Percentiles rank a stretch among this genome's conserved stretches.
Evolutionary conservation across 2,888 invertebrate species (phyloP).

Genomic region (Platerodrilus igneus): DNA sequence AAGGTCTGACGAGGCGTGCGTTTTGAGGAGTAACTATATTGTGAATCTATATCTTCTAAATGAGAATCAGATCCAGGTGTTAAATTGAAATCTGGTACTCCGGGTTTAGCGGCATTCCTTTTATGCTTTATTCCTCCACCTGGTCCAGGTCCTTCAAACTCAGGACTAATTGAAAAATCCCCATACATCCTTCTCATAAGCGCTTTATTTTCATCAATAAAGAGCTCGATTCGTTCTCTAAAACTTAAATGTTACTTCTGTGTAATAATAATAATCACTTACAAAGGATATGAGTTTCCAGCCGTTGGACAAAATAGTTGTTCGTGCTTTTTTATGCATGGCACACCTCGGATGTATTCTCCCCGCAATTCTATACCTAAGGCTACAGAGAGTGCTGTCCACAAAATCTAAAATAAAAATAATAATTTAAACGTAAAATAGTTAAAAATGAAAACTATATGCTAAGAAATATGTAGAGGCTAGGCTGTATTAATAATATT

Average conservation of each 20-base stretch:
- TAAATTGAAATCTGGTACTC: constrained; percentile 57
- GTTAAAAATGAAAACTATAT: not conserved
- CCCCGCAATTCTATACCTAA: constrained; percentile 82
- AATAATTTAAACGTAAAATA: not conserved
- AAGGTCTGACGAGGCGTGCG: constrained; percentile 55
- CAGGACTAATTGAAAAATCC: constrained; percentile 67
- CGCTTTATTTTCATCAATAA: constrained; percentile 93
- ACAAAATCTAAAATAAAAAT: constrained; percentile 81
- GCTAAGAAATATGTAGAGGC: not conserved
- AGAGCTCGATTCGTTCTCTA: constrained; percentile 85
- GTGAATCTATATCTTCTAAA: constrained; percentile 49
- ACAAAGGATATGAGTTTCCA: constrained; percentile 88
- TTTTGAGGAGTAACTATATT: constrained; percentile 50
- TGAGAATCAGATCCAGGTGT: constrained; percentile 49
- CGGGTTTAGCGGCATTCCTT: constrained; percentile 46
- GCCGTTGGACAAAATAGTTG: constrained; percentile 90
- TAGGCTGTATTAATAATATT: not conserved
- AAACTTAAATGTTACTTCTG: constrained; percentile 37
- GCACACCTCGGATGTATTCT: constrained; percentile 82
- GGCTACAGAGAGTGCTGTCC: constrained; percentile 85
- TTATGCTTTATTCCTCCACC: constrained; percentile 46
- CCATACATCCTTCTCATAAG: constrained; percentile 92
- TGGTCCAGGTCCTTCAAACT: constrained; percentile 42
- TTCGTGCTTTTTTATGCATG: constrained; percentile 84
- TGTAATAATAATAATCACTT: constrained; percentile 48